Evolutionary conservation across 2,888 invertebrate species (phyloP).

Genomic region (Nephrocerus scutellatus): DNA sequence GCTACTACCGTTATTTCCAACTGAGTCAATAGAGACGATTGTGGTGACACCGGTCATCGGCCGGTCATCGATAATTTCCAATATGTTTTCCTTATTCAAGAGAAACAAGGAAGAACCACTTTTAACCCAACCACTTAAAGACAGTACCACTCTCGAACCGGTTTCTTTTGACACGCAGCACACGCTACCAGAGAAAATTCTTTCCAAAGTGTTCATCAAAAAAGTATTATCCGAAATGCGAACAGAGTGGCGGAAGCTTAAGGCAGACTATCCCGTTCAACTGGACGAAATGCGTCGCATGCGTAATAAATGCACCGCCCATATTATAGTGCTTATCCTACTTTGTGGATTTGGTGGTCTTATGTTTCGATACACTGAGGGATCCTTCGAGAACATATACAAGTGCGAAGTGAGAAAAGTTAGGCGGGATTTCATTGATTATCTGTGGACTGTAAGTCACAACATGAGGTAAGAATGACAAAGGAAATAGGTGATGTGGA

Average conservation of each 20-base stretch:
- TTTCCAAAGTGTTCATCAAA: slow-evolving; percentile 38
- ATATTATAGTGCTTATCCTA: slow-evolving; percentile 62
- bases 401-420: slow-evolving; percentile 83
- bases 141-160: background rate
- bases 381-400: slow-evolving; percentile 75
- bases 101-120: too few species aligned
- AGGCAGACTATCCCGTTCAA: slow-evolving; percentile 53
- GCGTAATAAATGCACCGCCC: slow-evolving; percentile 61
- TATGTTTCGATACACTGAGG: slow-evolving; percentile 75
- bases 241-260: slow-evolving; percentile 55
- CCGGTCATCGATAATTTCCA: too few species aligned
- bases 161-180: background rate
- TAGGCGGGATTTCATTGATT: slow-evolving; percentile 77
- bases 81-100: too few species aligned
- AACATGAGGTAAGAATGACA: slow-evolving; percentile 56
- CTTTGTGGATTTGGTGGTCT: slow-evolving; percentile 74
- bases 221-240: slow-evolving; percentile 48
- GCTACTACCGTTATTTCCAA: too few species aligned
- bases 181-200: slow-evolving; percentile 19
- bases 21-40: too few species aligned
- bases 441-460: slow-evolving; percentile 74
- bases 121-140: too few species aligned
- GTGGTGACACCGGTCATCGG: too few species aligned
- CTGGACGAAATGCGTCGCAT: slow-evolving; percentile 51
- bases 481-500: too few species aligned